Conservation (phyloP, 1,140 invertebrate genomes). For the Saccostrea echinata region DNA sequence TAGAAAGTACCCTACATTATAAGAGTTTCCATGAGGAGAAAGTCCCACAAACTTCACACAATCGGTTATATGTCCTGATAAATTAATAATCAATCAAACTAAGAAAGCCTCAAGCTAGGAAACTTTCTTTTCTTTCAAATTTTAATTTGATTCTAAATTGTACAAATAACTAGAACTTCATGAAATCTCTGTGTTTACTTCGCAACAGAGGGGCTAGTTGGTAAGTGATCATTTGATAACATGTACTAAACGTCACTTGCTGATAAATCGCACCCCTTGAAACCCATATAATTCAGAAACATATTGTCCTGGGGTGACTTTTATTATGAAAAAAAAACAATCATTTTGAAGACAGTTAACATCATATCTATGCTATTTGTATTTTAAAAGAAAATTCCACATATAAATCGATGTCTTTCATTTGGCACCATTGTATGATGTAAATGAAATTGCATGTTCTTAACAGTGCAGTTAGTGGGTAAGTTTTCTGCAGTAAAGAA, state of each 20-base stretch:
- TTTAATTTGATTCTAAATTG: neutral
- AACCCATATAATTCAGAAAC: neutral
- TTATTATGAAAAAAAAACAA: too few species aligned
- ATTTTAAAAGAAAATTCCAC: neutral
- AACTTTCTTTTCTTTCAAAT: neutral
- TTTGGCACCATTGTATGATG: neutral
- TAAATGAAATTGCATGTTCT: slow-evolving; percentile 2
- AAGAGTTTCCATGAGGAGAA: too few species aligned
- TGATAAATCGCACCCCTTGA: neutral
- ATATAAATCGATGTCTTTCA: neutral
- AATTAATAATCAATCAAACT: too few species aligned
- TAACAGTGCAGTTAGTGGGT: slow-evolving; percentile 33
- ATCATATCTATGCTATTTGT: neutral
- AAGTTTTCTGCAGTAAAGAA: slow-evolving; percentile 12
- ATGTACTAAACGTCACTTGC: slow-evolving; percentile 24
- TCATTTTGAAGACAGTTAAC: neutral
- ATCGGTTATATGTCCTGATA: too few species aligned
- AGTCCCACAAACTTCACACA: too few species aligned
- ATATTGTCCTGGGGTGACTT: neutral
- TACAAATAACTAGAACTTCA: neutral
- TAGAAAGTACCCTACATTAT: too few species aligned
- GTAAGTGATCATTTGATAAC: neutral
- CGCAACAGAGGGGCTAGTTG: slow-evolving; percentile 8
- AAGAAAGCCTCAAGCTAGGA: too few species aligned
- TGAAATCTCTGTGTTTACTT: neutral